Conservation (phyloP, 2,797 vertebrate species). For the Huso huso region DNA sequence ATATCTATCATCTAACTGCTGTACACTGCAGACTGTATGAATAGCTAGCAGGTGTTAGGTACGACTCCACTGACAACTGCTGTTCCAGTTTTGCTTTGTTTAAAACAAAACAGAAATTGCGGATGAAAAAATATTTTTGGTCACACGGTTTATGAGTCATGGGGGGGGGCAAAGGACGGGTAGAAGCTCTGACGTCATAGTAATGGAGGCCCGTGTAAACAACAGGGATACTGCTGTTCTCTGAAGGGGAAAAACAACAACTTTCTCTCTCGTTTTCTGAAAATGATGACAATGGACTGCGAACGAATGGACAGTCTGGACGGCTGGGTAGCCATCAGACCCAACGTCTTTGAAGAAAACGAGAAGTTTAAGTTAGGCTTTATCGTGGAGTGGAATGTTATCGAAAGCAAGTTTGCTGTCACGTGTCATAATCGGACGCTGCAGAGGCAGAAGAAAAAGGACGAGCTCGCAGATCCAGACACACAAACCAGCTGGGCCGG, state of each 20-base stretch:
- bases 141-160: constrained; percentile 10
- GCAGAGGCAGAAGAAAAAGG: constrained; percentile 52
- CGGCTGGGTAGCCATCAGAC: constrained; percentile 84
- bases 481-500: constrained; percentile 70
- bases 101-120: too few species aligned
- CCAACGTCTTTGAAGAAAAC: constrained; percentile 60
- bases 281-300: constrained; percentile 46
- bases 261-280: constrained; percentile 12
- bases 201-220: constrained; percentile 64
- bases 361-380: constrained; percentile 69
- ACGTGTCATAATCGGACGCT: constrained; percentile 81
- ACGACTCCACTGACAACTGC: too few species aligned
- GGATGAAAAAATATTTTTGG: neutral
- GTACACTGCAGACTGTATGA: too few species aligned
- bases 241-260: neutral
- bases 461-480: constrained; percentile 19
- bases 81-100: too few species aligned
- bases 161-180: constrained; percentile 37
- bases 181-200: constrained; percentile 42
- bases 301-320: constrained; percentile 80
- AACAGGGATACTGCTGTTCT: neutral
- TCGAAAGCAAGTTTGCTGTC: constrained; percentile 79
- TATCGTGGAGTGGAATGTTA: constrained; percentile 81
- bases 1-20: too few species aligned
- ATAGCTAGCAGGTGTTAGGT: too few species aligned